These are phyloP conservation scores for Protobothrops flavoviridis DNA, from an alignment of 2,113 vertebrate genomes.

Conservation along the genomic window DNA sequence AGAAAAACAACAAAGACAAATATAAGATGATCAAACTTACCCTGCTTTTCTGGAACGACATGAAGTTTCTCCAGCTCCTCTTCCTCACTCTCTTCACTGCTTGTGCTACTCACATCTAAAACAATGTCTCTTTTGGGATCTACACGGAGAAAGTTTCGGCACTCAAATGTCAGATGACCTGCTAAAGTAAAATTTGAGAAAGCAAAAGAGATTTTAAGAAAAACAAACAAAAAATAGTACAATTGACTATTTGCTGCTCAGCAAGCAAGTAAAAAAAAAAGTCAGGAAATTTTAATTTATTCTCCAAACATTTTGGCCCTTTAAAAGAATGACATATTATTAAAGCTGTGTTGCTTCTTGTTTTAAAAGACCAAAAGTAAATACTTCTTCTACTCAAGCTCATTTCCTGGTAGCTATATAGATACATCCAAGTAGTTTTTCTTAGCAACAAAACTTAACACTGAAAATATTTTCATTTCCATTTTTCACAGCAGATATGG, in stretches of 20 bases:
- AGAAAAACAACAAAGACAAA: not conserved
- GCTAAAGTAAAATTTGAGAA: slow-evolving; percentile 72
- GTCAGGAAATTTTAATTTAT: not conserved
- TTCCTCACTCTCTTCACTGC: slow-evolving; percentile 90
- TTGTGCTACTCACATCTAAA: slow-evolving; percentile 97
- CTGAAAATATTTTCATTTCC: not conserved
- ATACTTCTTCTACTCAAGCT: not conserved
- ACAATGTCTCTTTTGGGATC: slow-evolving; percentile 98
- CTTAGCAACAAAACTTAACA: not conserved
- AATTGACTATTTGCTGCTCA: not conserved
- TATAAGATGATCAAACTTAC: slow-evolving; percentile 51
- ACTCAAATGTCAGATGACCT: slow-evolving; percentile 96
- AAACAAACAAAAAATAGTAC: not conserved
- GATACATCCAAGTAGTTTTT: not conserved
- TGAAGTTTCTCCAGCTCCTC: slow-evolving; percentile 72
- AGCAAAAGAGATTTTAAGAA: not conserved
- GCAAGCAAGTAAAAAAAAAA: not conserved
- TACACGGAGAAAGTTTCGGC: slow-evolving; percentile 94
- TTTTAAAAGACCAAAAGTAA: not conserved
- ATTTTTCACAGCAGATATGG: not conserved
- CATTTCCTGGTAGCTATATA: not conserved
- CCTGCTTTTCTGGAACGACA: slow-evolving; percentile 72
- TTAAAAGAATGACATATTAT: not conserved
- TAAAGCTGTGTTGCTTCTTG: too few relatives aligned
- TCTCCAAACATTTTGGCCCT: not conserved